These are phyloP conservation scores for Pseudochirops corinnae DNA, from an alignment of 2,797 vertebrate species.

Conservation along the genomic window DNA sequence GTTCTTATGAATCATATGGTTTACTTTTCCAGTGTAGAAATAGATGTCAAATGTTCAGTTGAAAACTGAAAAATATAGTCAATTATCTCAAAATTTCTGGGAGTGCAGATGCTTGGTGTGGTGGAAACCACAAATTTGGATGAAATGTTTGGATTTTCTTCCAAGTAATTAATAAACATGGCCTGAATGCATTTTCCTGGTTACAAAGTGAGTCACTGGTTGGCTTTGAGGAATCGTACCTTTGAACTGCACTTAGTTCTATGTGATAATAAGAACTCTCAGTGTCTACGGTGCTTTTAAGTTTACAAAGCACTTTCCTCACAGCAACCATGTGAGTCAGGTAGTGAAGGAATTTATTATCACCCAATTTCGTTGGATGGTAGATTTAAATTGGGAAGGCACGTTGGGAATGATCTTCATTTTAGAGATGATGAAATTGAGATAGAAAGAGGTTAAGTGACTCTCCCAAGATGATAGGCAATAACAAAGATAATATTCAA, in stretches of 20 bases:
- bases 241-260: background rate
- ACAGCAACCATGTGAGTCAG: background rate
- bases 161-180: background rate
- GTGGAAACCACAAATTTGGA: background rate
- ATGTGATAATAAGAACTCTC: background rate
- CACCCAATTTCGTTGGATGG: background rate
- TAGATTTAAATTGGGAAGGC: background rate
- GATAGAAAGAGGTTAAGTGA: background rate
- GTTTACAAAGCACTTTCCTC: background rate
- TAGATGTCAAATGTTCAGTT: conserved; percentile 54
- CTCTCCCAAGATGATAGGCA: background rate
- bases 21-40: conserved; percentile 59
- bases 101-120: background rate
- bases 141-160: background rate
- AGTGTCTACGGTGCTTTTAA: background rate
- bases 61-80: conserved; percentile 52
- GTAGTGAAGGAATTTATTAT: background rate
- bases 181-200: background rate
- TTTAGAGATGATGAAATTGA: background rate
- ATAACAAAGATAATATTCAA: background rate
- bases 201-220: background rate
- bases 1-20: conserved; percentile 41
- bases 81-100: background rate
- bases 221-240: background rate
- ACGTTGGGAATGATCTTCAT: background rate